A percentile compares a stretch with the other conserved stretches of the same genome.
Evolutionary conservation across 1,140 invertebrate genomes (phyloP).

Genomic region (Scaptomyza graminum): DNA sequence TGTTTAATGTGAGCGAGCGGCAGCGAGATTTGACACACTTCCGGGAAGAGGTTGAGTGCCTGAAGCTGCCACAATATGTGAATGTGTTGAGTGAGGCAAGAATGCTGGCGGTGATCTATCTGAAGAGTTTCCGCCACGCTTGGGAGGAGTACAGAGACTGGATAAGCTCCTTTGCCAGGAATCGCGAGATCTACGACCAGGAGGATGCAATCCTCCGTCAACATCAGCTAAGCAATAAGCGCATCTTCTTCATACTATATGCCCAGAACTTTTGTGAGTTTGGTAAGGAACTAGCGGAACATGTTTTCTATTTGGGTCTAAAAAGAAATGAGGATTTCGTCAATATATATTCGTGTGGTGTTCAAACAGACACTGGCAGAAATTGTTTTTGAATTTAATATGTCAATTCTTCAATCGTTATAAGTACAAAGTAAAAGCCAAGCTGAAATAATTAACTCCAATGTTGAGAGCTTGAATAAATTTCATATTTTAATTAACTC

Average conservation of each 20-base stretch:
- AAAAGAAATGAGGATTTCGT: slow-evolving; percentile 70
- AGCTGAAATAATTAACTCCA: background rate
- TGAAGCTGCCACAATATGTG: slow-evolving; percentile 74
- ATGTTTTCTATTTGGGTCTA: slow-evolving; percentile 73
- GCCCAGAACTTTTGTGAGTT: slow-evolving; percentile 82
- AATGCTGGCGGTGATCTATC: slow-evolving; percentile 71
- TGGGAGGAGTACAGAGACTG: slow-evolving; percentile 72
- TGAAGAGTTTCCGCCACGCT: slow-evolving; percentile 71
- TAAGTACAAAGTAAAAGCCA: background rate
- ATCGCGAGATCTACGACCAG: slow-evolving; percentile 64
- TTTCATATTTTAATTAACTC: too few relatives aligned
- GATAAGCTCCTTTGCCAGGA: slow-evolving; percentile 20
- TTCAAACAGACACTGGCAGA: slow-evolving; percentile 46
- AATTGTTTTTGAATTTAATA: slow-evolving; percentile 48
- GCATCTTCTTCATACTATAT: slow-evolving; percentile 73
- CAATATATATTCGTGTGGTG: slow-evolving; percentile 66
- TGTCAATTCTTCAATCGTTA: background rate
- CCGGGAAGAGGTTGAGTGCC: slow-evolving; percentile 65
- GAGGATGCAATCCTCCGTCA: slow-evolving; percentile 63
- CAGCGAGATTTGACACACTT: slow-evolving; percentile 56
- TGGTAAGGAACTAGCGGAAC: slow-evolving; percentile 73
- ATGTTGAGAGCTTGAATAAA: too few relatives aligned
- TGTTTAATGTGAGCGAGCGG: slow-evolving; percentile 69
- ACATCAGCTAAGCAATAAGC: slow-evolving; percentile 65
- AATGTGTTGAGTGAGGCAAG: slow-evolving; percentile 74